Percentiles rank a stretch among this genome's conserved stretches.
Evolutionary conservation across 2,797 vertebrate genomes (phyloP).

Genomic region (Crocodylus rhombifer): DNA sequence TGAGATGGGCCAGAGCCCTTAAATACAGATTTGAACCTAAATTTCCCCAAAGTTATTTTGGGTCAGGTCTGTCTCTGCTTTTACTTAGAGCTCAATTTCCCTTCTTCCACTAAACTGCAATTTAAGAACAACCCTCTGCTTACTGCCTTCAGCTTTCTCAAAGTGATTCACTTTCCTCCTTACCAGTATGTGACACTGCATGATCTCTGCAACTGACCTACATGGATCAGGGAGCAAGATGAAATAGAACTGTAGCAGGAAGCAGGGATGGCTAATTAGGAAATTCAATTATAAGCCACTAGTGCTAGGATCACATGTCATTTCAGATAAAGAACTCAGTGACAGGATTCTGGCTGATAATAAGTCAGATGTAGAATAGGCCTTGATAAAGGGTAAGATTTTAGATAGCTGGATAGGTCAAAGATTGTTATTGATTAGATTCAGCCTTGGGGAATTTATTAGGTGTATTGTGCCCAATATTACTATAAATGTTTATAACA

Average conservation of each 20-base stretch:
- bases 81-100: background rate
- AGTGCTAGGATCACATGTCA: background rate
- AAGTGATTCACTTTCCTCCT: background rate
- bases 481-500: background rate
- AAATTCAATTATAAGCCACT: background rate
- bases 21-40: background rate
- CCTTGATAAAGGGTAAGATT: background rate
- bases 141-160: background rate
- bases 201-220: background rate
- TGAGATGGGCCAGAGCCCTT: background rate
- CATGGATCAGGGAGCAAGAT: background rate
- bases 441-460: background rate
- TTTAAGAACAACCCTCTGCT: accelerated
- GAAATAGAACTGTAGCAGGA: background rate
- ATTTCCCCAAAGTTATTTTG: background rate
- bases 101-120: background rate
- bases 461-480: background rate
- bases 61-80: background rate
- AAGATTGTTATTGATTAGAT: background rate
- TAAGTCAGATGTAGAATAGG: background rate
- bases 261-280: background rate
- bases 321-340: background rate
- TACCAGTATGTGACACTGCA: background rate
- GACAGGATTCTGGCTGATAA: background rate
- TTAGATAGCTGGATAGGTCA: background rate